Conservation (phyloP, 2,113 vertebrate genomes). For the Xerus inauris region DNA sequence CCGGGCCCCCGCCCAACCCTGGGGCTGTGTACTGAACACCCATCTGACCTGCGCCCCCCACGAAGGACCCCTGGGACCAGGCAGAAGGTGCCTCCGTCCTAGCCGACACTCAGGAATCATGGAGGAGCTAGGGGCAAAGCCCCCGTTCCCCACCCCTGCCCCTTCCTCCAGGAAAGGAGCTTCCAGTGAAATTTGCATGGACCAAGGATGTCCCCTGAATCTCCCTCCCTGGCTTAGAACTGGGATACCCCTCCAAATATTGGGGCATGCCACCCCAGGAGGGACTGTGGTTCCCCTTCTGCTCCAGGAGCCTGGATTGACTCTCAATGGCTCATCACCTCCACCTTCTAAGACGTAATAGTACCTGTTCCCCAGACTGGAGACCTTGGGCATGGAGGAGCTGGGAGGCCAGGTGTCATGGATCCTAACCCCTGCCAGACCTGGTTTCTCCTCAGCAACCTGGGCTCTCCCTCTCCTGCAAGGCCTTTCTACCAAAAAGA, state of each 20-base stretch:
- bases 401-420: background rate
- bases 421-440: background rate
- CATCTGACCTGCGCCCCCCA: slow-evolving; percentile 43
- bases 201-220: slow-evolving; percentile 66
- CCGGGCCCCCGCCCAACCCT: slow-evolving; percentile 91
- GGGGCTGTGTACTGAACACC: slow-evolving; percentile 93
- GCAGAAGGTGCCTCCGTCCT: slow-evolving; percentile 73
- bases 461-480: background rate
- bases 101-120: slow-evolving; percentile 79
- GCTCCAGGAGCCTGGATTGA: slow-evolving; percentile 56
- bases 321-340: slow-evolving; percentile 30
- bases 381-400: background rate
- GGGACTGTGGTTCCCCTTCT: slow-evolving; percentile 12
- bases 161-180: slow-evolving; percentile 71
- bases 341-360: slow-evolving; percentile 24
- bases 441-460: background rate
- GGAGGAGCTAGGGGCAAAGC: slow-evolving; percentile 64
- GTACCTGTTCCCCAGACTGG: background rate
- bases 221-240: slow-evolving; percentile 5
- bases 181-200: slow-evolving; percentile 67
- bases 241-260: slow-evolving; percentile 43
- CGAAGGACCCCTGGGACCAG: slow-evolving; percentile 75
- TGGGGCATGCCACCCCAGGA: background rate
- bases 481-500: slow-evolving; percentile 56
- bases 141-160: slow-evolving; percentile 24